Conservation (phyloP, 2,888 invertebrate species). For the Agonum fuliginosum region DNA sequence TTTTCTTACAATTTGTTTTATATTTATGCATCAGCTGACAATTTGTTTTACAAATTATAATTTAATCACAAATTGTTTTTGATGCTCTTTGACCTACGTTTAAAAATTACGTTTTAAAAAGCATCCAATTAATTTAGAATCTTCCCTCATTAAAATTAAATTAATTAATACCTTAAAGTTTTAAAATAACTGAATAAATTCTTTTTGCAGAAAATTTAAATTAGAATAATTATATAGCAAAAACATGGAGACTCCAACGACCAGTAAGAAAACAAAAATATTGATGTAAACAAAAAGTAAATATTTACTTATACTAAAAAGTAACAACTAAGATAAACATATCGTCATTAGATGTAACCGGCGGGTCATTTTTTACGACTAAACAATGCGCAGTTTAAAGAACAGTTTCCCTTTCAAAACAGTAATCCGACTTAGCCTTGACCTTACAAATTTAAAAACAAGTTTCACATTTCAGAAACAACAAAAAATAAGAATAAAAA, state of each 20-base stretch:
- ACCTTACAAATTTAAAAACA: slow-evolving; percentile 45
- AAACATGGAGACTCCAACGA: background rate
- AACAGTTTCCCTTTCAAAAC: slow-evolving; percentile 52
- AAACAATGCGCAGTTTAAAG: slow-evolving; percentile 23
- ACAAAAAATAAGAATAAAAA: slow-evolving; percentile 4
- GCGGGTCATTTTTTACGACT: slow-evolving; percentile 23
- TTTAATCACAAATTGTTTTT: too few species aligned
- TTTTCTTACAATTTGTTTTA: background rate
- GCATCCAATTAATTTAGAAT: background rate
- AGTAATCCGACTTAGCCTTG: slow-evolving; percentile 43
- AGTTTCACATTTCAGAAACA: slow-evolving; percentile 28
- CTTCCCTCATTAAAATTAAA: too few species aligned
- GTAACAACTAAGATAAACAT: background rate
- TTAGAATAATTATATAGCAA: background rate
- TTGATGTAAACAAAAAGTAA: background rate
- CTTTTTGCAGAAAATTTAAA: background rate
- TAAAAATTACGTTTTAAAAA: too few species aligned
- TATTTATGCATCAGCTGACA: too few species aligned
- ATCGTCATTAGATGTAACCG: background rate
- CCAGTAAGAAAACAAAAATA: background rate
- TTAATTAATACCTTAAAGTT: background rate
- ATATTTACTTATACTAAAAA: slow-evolving; percentile 2
- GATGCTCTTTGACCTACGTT: too few species aligned
- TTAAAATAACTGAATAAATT: background rate
- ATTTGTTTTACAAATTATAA: too few species aligned